These are phyloP conservation scores for Agrochola circellaris DNA, from an alignment of 2,888 invertebrate species.

Conservation along the genomic window DNA sequence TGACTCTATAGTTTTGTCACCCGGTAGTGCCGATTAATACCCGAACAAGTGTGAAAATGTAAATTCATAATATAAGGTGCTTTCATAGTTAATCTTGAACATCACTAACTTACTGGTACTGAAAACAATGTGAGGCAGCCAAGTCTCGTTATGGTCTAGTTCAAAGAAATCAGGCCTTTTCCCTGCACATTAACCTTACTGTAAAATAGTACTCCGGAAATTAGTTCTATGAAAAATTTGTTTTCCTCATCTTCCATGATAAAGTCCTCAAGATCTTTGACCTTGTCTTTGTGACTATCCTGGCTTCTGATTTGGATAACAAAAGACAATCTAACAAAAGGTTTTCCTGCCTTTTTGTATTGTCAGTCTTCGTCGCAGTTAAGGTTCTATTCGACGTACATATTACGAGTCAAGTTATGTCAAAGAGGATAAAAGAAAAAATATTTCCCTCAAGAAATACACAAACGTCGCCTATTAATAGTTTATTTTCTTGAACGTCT, in stretches of 20 bases:
- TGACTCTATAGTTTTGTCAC: neutral
- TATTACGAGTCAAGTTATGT: constrained; percentile 58
- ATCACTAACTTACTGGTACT: neutral
- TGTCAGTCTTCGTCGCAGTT: constrained; percentile 31
- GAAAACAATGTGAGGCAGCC: neutral
- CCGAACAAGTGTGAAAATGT: neutral
- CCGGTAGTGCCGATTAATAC: neutral
- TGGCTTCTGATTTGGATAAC: constrained; percentile 40
- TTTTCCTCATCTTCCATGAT: neutral
- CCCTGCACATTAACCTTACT: neutral
- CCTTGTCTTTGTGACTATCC: constrained; percentile 36
- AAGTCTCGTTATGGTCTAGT: neutral
- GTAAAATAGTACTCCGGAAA: neutral
- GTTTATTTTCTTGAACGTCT: constrained; percentile 28
- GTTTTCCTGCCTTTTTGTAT: constrained; percentile 32
- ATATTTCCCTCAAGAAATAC: constrained; percentile 27
- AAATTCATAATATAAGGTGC: neutral
- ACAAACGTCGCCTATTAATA: constrained; percentile 36
- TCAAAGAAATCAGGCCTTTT: neutral
- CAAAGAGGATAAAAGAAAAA: constrained; percentile 46
- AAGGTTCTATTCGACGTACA: constrained; percentile 31
- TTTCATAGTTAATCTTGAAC: neutral
- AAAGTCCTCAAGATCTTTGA: constrained; percentile 16
- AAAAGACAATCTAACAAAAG: constrained; percentile 46
- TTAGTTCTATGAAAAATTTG: neutral